Conservation (phyloP, 2,113 vertebrate genomes). For the Parus major region DNA sequence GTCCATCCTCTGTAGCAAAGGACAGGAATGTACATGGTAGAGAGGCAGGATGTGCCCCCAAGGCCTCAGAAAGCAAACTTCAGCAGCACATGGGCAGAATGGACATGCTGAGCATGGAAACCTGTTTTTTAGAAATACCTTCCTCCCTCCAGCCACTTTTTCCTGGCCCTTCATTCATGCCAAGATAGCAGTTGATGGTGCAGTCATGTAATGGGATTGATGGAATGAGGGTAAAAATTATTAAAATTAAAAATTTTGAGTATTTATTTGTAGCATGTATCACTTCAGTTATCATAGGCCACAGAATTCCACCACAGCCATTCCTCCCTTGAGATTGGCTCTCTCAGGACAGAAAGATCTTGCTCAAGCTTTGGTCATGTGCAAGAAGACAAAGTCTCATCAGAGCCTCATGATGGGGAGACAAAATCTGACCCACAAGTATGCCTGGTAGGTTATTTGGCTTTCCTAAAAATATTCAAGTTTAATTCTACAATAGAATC, state of each 20-base stretch:
- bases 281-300: neutral
- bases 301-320: neutral
- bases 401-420: neutral
- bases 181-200: neutral
- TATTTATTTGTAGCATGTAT: neutral
- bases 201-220: rapidly evolving
- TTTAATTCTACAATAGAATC: neutral
- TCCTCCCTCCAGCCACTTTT: neutral
- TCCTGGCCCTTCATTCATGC: neutral
- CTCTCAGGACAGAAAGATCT: neutral
- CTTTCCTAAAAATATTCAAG: neutral
- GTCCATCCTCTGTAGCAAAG: neutral
- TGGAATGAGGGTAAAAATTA: neutral
- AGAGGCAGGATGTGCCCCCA: neutral
- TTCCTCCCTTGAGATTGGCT: neutral
- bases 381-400: neutral
- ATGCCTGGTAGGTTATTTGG: neutral
- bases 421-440: neutral
- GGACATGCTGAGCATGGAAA: neutral
- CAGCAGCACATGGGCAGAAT: neutral
- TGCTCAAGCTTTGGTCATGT: neutral
- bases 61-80: neutral
- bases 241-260: neutral
- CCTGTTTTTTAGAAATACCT: neutral
- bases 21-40: rapidly evolving